These are phyloP conservation scores for Dioctria linearis DNA, from an alignment of 2,888 invertebrate genomes.

Conservation along the genomic window DNA sequence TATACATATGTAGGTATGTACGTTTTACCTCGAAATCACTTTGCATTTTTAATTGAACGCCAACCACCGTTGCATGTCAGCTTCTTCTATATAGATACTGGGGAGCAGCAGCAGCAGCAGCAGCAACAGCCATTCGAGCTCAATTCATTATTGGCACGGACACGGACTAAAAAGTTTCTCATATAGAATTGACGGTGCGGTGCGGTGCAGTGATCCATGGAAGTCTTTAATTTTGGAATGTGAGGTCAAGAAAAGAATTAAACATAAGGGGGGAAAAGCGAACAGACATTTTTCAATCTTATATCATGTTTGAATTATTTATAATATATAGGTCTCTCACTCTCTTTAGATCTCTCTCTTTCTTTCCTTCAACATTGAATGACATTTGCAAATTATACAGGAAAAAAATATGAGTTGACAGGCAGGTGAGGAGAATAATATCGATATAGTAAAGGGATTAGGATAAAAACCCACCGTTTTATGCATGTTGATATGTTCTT, in stretches of 20 bases:
- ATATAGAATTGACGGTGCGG: neutral
- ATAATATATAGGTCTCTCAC: too few relatives aligned
- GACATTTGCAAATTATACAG: too few relatives aligned
- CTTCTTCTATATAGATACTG: neutral
- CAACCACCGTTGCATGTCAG: slow-evolving; percentile 1
- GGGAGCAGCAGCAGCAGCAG: neutral
- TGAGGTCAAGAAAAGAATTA: neutral
- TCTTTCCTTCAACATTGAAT: too few relatives aligned
- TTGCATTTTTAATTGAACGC: slow-evolving; percentile 32
- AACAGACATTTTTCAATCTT: neutral
- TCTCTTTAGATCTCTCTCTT: too few relatives aligned
- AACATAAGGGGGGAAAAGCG: neutral
- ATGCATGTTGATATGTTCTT: too few relatives aligned
- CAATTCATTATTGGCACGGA: neutral
- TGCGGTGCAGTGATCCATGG: neutral
- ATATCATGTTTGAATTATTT: too few relatives aligned
- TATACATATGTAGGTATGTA: too few relatives aligned
- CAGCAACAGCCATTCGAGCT: neutral
- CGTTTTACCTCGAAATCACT: slow-evolving; percentile 28
- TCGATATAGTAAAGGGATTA: too few relatives aligned
- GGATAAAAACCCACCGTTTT: too few relatives aligned
- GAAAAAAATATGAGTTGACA: too few relatives aligned
- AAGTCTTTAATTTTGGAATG: neutral
- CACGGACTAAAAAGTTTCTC: neutral
- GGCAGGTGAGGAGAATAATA: too few relatives aligned